Conservation (phyloP, 2,797 vertebrate genomes). For the Acrossocheilus fasciatus region DNA sequence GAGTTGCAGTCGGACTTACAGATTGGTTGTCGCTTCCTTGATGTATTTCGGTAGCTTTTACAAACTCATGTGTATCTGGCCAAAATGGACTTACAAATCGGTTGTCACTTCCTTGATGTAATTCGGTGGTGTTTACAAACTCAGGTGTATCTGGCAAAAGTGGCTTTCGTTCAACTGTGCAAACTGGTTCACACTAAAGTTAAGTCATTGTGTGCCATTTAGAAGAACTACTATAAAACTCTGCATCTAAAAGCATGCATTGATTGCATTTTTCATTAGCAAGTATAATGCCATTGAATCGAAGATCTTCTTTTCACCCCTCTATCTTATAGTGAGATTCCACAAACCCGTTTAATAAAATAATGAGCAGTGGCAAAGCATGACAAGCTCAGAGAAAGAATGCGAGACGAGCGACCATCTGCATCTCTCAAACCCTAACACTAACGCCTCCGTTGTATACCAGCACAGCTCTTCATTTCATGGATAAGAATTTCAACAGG, state of each 20-base stretch:
- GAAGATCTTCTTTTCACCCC: neutral
- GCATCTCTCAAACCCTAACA: slow-evolving; percentile 49
- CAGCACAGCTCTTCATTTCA: neutral
- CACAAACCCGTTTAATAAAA: slow-evolving; percentile 60
- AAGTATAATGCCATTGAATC: neutral
- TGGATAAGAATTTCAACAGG: neutral
- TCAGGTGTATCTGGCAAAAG: no score
- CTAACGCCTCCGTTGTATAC: neutral
- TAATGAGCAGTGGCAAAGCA: slow-evolving; percentile 48
- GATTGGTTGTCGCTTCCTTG: no score
- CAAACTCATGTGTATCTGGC: no score
- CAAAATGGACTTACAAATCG: no score
- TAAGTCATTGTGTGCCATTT: no score
- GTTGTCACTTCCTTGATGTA: no score
- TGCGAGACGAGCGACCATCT: slow-evolving; percentile 41
- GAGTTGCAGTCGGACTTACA: no score
- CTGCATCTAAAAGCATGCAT: neutral
- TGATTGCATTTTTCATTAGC: neutral
- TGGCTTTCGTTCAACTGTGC: no score
- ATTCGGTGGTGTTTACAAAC: no score
- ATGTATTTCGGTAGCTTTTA: no score
- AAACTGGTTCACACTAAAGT: no score
- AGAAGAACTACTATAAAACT: neutral
- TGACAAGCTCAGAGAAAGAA: slow-evolving; percentile 33
- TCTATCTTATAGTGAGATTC: slow-evolving; percentile 30